Evolutionary conservation across 2,888 invertebrate genomes (phyloP).

Genomic region (Meghimatium bilineatum): DNA sequence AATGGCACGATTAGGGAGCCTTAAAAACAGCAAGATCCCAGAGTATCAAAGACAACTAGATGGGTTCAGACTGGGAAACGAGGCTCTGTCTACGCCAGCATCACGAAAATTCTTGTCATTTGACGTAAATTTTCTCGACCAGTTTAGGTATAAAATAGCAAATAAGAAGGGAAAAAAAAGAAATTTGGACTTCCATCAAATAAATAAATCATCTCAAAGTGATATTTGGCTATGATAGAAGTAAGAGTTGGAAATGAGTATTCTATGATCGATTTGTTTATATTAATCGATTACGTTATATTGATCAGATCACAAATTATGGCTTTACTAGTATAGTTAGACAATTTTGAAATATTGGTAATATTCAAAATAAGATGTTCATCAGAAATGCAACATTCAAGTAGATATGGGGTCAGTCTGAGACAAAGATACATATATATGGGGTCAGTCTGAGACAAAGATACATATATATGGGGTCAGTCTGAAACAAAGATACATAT

Average conservation of each 20-base stretch:
- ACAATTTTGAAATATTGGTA: too few species aligned
- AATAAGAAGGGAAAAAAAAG: not conserved
- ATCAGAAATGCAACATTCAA: too few species aligned
- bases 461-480: too few species aligned
- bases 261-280: not conserved
- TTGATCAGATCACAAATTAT: not conserved
- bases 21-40: conserved; percentile 36
- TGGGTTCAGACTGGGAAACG: conserved; percentile 32
- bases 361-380: too few species aligned
- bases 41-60: conserved; percentile 38
- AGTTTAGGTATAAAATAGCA: not conserved
- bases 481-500: too few species aligned
- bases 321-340: not conserved
- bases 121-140: conserved; percentile 18
- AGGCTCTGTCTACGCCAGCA: conserved; percentile 3
- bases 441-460: too few species aligned
- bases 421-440: too few species aligned
- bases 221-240: not conserved
- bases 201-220: too few species aligned
- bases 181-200: too few species aligned
- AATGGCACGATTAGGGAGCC: conserved; percentile 38
- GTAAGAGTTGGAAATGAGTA: not conserved
- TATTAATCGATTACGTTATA: not conserved
- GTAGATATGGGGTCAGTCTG: too few species aligned
- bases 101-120: not conserved